These are phyloP conservation scores for Tryphoninae sp. DNA, from an alignment of 2,888 invertebrate genomes.

Conservation along the genomic window DNA sequence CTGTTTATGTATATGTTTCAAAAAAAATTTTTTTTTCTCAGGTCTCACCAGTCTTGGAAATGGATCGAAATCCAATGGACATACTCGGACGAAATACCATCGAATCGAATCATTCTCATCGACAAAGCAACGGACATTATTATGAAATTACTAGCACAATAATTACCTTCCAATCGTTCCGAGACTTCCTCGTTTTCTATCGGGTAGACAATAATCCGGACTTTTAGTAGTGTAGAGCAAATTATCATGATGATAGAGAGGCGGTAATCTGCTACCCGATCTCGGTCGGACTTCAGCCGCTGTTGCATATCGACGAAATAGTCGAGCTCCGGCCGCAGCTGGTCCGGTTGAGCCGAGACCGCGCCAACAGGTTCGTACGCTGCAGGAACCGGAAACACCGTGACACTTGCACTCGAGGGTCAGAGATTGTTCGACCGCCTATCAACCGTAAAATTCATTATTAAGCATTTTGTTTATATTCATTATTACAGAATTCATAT, in stretches of 20 bases:
- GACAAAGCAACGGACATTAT: no score
- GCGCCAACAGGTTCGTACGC: slow-evolving; percentile 91
- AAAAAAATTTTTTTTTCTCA: background rate
- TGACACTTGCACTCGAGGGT: slow-evolving; percentile 90
- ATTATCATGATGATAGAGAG: slow-evolving; percentile 82
- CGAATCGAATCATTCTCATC: no score
- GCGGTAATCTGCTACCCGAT: slow-evolving; percentile 78
- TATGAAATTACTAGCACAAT: background rate
- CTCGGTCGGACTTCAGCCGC: slow-evolving; percentile 82
- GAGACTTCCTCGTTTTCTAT: slow-evolving; percentile 87
- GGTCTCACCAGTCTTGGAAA: background rate
- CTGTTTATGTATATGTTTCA: background rate
- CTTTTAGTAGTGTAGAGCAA: slow-evolving; percentile 90
- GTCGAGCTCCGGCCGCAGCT: slow-evolving; percentile 83
- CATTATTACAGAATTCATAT: background rate
- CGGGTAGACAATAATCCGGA: slow-evolving; percentile 91
- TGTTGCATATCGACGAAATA: slow-evolving; percentile 84
- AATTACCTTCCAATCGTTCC: slow-evolving; percentile 90
- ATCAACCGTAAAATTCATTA: background rate
- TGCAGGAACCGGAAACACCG: slow-evolving; percentile 92
- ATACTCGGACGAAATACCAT: no score
- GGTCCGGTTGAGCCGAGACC: slow-evolving; percentile 84
- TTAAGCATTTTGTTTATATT: slow-evolving; percentile 40
- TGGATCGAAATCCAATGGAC: no score
- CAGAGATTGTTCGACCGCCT: slow-evolving; percentile 86